Conservation (phyloP, 2,113 vertebrate genomes). For the Rhea pennata region DNA sequence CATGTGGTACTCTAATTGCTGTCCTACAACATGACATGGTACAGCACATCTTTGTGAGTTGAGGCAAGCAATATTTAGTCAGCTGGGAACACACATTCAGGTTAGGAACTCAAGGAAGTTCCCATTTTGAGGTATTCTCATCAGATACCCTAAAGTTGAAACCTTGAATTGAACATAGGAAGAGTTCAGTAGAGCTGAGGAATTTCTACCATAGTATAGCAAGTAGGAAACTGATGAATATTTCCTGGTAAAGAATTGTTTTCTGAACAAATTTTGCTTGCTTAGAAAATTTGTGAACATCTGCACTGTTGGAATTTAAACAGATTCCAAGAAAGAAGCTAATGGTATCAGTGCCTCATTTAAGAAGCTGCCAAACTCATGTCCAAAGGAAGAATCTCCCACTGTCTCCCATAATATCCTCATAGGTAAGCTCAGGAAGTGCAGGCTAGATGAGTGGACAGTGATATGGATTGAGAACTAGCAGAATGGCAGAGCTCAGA, state of each 20-base stretch:
- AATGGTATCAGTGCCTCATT: not conserved
- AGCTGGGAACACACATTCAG: not conserved
- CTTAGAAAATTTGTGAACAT: not conserved
- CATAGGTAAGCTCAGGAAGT: not conserved
- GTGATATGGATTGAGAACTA: not conserved
- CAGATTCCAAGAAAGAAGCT: not conserved
- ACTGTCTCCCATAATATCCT: not conserved
- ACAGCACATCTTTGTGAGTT: not conserved
- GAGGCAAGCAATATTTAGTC: not conserved
- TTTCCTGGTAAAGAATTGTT: not conserved
- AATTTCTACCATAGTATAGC: not conserved
- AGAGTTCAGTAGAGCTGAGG: not conserved
- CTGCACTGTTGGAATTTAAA: not conserved
- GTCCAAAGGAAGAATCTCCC: not conserved
- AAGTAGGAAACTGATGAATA: not conserved
- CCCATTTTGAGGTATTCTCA: not conserved
- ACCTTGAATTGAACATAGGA: not conserved
- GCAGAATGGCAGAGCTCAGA: not conserved
- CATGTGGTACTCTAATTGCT: not conserved
- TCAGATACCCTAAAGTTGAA: not conserved
- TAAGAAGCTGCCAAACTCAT: not conserved
- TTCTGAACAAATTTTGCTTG: not conserved
- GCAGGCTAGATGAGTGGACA: not conserved
- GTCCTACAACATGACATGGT: not conserved
- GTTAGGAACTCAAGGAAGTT: not conserved